These are phyloP conservation scores for Onychostoma macrolepis DNA, from an alignment of 2,113 vertebrate genomes.

Conservation along the genomic window DNA sequence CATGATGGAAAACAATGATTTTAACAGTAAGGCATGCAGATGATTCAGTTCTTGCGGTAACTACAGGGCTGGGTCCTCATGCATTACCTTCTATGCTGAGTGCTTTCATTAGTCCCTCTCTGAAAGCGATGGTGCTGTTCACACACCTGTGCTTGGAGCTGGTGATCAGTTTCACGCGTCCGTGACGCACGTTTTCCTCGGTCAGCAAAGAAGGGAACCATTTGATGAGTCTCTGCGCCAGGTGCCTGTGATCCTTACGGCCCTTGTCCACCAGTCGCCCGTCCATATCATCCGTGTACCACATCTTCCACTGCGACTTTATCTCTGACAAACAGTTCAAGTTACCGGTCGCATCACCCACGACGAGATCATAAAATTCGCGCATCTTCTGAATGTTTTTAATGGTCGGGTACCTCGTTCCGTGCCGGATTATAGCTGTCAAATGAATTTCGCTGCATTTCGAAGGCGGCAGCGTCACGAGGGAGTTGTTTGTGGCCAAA, in stretches of 20 bases:
- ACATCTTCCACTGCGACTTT: slow-evolving; percentile 79
- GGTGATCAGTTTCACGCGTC: slow-evolving; percentile 80
- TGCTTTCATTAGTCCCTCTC: slow-evolving; percentile 70
- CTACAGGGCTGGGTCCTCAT: background rate
- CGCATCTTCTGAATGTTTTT: slow-evolving; percentile 83
- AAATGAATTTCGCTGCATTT: slow-evolving; percentile 81
- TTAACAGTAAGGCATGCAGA: background rate
- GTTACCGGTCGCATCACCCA: slow-evolving; percentile 29
- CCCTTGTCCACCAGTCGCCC: slow-evolving; percentile 85
- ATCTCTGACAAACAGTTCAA: slow-evolving; percentile 68
- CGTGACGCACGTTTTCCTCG: slow-evolving; percentile 68
- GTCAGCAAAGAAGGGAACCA: slow-evolving; percentile 84
- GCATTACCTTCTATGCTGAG: slow-evolving; percentile 68
- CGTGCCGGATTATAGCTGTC: slow-evolving; percentile 86
- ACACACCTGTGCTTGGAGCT: slow-evolving; percentile 94
- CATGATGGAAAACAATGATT: background rate
- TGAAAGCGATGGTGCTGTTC: slow-evolving; percentile 86
- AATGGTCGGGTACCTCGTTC: slow-evolving; percentile 87
- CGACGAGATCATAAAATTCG: slow-evolving; percentile 74
- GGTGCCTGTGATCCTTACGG: slow-evolving; percentile 77
- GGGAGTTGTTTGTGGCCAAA: slow-evolving; percentile 72
- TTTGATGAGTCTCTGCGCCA: slow-evolving; percentile 83
- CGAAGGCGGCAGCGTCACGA: slow-evolving; percentile 68
- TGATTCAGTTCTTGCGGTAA: background rate
- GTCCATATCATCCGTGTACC: slow-evolving; percentile 89